phyloP scores from a whole-genome alignment of 2,113 vertebrate species.

The Camelus dromedarius region DNA sequence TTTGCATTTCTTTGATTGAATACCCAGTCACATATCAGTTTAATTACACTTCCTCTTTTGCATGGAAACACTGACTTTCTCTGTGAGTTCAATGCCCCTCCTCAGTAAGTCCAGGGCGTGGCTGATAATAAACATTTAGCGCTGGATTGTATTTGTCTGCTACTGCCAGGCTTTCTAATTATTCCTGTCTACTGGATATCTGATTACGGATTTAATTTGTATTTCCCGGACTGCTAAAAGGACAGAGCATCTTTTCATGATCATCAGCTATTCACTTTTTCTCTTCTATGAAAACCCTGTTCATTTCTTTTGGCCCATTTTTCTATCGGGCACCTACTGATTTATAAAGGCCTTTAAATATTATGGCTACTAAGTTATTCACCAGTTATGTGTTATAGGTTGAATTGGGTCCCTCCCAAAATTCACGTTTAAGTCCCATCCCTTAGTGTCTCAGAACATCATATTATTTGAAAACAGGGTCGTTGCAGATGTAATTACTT shows the following conservation, averaged over 20 bases:
- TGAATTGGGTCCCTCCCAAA: not conserved
- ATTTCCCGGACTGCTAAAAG: not conserved
- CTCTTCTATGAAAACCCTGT: not conserved
- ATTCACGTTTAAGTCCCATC: not conserved
- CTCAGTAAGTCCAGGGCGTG: accelerated
- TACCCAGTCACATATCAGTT: not conserved
- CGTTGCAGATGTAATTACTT: not conserved
- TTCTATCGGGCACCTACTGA: not conserved
- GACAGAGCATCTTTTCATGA: not conserved
- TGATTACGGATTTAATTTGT: not conserved
- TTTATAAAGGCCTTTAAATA: not conserved
- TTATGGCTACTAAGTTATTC: not conserved
- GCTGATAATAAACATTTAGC: not conserved
- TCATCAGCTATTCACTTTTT: not conserved
- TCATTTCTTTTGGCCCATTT: not conserved
- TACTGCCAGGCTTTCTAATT: not conserved
- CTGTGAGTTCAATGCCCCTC: not conserved
- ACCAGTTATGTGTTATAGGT: not conserved
- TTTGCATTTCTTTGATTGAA: not conserved
- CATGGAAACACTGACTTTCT: not conserved
- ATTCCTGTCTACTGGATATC: not conserved
- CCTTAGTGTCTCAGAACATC: not conserved
- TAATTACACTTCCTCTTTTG: not conserved
- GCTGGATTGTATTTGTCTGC: not conserved
- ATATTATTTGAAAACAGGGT: not conserved